Conservation (phyloP, 1,140 invertebrate species). For the Antheraea mylitta region DNA sequence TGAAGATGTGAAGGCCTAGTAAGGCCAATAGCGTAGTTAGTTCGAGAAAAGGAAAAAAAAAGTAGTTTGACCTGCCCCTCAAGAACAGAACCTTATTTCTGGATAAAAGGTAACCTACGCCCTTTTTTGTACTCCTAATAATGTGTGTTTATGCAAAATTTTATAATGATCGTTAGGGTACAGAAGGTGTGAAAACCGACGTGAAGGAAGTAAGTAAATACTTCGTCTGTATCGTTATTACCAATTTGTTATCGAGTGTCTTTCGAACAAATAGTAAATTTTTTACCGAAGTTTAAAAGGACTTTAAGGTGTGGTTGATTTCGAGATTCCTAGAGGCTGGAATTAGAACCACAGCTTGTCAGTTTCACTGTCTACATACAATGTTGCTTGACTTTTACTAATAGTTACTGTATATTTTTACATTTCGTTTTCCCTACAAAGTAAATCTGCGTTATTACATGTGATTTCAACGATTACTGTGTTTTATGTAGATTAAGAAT, state of each 20-base stretch:
- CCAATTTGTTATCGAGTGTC: not conserved
- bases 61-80: no score
- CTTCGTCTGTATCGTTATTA: no score
- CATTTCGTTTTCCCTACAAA: conserved; percentile 16
- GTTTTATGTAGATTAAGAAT: not conserved
- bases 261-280: not conserved
- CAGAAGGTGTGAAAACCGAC: no score
- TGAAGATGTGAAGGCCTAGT: no score
- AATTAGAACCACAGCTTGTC: not conserved
- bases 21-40: no score
- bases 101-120: no score
- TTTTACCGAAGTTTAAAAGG: not conserved
- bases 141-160: no score
- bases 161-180: no score
- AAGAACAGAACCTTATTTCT: no score
- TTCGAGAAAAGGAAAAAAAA: no score
- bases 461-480: not conserved
- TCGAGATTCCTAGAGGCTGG: not conserved
- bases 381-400: conserved; percentile 17
- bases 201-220: no score
- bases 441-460: conserved; percentile 21
- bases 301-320: not conserved
- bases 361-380: conserved; percentile 11
- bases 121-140: no score
- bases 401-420: conserved; percentile 14